Evolutionary conservation across 2,888 invertebrate genomes (phyloP), one percentile per base, ranked within the genome.

Genomic region (Nyleta sp.): DNA sequence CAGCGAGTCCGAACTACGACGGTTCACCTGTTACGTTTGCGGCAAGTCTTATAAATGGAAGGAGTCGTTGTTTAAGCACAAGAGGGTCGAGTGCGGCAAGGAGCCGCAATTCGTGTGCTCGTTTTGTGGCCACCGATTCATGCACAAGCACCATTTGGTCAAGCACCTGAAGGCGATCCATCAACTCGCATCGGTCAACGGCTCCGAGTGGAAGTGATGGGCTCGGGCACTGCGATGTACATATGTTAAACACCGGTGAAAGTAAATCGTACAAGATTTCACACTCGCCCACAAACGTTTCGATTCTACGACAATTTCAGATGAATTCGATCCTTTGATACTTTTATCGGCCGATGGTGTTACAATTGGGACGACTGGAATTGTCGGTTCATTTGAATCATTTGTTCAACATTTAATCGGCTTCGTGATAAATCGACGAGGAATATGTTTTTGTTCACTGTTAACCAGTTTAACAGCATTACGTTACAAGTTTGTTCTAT

Each of bases 81-180:
- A 83, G 57, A 82, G 89, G 38, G 78, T 87, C 80, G 88, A 87
- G 50, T 89, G 89, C 76, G 88, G 88, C 0, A 85, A 84, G 44
- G 87, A 86, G 52, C 91, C 91, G 4, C 86, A 85, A 67, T 91
- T 90, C 77, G 64, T 79, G 38, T 91, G 91, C 77, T 67, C 80
- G 3, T 64, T 87, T 50, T 91, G 91, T 75, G 86, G 84, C 11
- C 82, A 84, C 74, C 85, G 83, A 72, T 89, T 89, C 80, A 87
- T 86, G 73, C 87, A 89, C 81, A 88, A 89, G 20, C 87, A 89
- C 46, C 87, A 87, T 71, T 80, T 89, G 10, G 40, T 60, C 22
- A 86, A 87, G 28, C 88, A 88, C 18, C 59, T 75, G 28, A 75
- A 40, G 24, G 17, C 75, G 8, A 75, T 75, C 4, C 75, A 75